These are phyloP conservation scores for Bubalus kerabau DNA, from an alignment of 2,113 vertebrate genomes.

Conservation along the genomic window DNA sequence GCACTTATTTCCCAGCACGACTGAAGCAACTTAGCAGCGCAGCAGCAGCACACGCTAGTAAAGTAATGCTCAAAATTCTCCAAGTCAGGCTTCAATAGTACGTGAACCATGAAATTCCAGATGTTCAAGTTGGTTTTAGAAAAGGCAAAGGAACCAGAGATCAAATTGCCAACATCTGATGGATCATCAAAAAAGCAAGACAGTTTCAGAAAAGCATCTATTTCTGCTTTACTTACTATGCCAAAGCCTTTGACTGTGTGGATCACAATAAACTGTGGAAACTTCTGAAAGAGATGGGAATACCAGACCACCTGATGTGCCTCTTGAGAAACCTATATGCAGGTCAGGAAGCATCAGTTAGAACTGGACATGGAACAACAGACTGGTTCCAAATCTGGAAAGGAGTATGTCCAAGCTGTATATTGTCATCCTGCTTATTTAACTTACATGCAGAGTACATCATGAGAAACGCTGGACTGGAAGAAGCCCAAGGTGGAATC, in stretches of 20 bases:
- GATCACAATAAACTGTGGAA: neutral
- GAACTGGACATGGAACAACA: neutral
- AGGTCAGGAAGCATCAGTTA: neutral
- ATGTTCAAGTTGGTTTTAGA: neutral
- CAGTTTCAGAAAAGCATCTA: neutral
- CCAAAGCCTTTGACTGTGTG: neutral
- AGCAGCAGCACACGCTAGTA: neutral
- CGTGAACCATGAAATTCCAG: rapidly evolving
- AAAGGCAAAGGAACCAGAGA: neutral
- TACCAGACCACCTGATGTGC: neutral
- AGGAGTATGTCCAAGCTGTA: neutral
- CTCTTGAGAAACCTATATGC: neutral
- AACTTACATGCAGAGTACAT: neutral
- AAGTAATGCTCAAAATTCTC: neutral
- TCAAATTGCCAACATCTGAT: neutral
- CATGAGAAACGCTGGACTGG: neutral
- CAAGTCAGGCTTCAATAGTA: neutral
- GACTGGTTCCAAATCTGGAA: neutral
- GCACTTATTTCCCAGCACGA: neutral
- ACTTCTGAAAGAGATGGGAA: neutral
- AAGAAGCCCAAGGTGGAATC: neutral
- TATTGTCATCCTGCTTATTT: neutral
- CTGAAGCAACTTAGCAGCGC: neutral
- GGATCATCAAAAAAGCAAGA: neutral
- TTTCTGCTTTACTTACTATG: neutral